Conservation (phyloP, 2,888 invertebrate species). For the Belgica antarctica region DNA sequence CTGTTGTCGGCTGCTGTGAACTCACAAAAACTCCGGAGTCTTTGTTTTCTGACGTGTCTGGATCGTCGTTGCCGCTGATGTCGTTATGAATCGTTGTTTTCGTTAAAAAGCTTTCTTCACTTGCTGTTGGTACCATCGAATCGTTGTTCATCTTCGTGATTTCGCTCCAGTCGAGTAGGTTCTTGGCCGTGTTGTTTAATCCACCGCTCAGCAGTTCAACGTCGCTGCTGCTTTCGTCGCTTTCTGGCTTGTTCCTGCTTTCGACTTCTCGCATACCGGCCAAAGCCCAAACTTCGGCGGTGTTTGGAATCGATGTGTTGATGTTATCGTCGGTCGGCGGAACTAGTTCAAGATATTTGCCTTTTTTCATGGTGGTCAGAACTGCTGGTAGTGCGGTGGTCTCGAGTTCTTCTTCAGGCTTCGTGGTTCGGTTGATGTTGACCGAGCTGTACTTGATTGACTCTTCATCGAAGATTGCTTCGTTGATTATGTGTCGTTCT, state of each 20-base stretch:
- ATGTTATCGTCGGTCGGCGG: slow-evolving; percentile 25
- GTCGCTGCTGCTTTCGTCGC: slow-evolving; percentile 31
- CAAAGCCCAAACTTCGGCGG: slow-evolving; percentile 52
- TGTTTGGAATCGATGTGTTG: slow-evolving; percentile 48
- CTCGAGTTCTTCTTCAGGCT: not conserved
- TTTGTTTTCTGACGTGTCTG: slow-evolving; percentile 22
- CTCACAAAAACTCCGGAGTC: not conserved
- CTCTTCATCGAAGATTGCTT: slow-evolving; percentile 12
- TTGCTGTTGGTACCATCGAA: not conserved
- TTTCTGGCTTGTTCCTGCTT: slow-evolving; percentile 26
- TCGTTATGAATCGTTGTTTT: not conserved
- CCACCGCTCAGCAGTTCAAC: not conserved
- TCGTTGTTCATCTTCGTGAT: slow-evolving; percentile 11
- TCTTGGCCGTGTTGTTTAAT: slow-evolving; percentile 32
- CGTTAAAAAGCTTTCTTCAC: not conserved
- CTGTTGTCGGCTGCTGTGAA: not conserved
- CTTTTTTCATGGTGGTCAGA: slow-evolving; percentile 19
- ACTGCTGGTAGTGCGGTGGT: not conserved
- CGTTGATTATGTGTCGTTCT: slow-evolving; percentile 22
- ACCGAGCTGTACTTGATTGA: slow-evolving; percentile 15
- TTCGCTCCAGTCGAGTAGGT: slow-evolving; percentile 27
- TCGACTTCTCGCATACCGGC: slow-evolving; percentile 50
- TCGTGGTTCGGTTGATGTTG: not conserved
- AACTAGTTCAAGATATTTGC: slow-evolving; percentile 22
- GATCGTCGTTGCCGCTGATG: not conserved